Conservation (phyloP, 2,888 invertebrate species). For the Oxyscelio sp. region DNA sequence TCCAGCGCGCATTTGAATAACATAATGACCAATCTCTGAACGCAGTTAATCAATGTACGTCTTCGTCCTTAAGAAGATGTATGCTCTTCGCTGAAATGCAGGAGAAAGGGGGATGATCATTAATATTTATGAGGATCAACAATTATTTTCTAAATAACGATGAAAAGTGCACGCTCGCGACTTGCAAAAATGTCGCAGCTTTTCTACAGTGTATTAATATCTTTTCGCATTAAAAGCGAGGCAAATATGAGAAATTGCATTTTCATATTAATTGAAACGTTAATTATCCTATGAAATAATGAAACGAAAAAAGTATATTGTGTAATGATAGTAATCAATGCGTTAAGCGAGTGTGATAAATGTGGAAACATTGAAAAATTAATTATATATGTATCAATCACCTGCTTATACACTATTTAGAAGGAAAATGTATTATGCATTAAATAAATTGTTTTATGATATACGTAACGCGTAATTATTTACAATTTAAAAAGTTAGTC, state of each 20-base stretch:
- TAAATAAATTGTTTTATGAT: neutral
- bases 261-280: neutral
- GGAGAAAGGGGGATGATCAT: slow-evolving; percentile 38
- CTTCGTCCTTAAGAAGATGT: slow-evolving; percentile 62
- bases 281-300: neutral
- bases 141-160: slow-evolving; percentile 58
- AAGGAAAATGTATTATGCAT: neutral
- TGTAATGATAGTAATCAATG: neutral
- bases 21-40: slow-evolving; percentile 68
- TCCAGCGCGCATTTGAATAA: slow-evolving; percentile 66
- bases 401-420: neutral
- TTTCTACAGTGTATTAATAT: neutral
- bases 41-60: slow-evolving; percentile 68
- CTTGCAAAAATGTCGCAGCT: neutral
- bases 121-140: slow-evolving; percentile 58
- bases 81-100: slow-evolving; percentile 50
- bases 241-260: neutral
- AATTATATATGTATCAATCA: neutral
- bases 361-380: neutral
- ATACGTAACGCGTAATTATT: neutral
- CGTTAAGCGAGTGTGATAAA: neutral
- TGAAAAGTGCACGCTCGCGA: slow-evolving; percentile 11
- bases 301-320: neutral
- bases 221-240: neutral
- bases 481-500: no score